A percentile compares a stretch with the other conserved stretches of the same genome.
These are phyloP conservation scores for Epizoanthus illoricatus DNA, from an alignment of 92 coral and sea anemone genomes.

Conservation along the genomic window DNA sequence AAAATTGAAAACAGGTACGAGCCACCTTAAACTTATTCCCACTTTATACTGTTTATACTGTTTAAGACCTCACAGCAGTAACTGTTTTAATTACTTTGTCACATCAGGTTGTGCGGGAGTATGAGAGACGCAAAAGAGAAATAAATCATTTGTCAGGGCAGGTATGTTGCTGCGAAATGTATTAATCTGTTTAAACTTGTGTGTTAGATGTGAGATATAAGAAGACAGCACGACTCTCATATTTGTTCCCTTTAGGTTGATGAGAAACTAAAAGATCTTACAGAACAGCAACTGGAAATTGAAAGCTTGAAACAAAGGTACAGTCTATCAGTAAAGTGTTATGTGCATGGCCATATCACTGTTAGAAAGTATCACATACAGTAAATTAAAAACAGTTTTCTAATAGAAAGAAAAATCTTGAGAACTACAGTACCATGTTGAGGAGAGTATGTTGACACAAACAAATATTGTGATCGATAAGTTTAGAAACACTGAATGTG, in stretches of 20 bases:
- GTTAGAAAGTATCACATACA: neutral
- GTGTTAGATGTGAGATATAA: neutral
- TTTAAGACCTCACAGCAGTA: neutral
- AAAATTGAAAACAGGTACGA: too few species aligned
- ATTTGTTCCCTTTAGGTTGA: conserved; percentile 43
- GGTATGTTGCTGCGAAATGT: conserved; percentile 34
- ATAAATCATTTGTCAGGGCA: conserved; percentile 54
- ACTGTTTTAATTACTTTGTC: neutral
- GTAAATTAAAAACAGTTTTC: too few species aligned
- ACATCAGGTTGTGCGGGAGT: conserved; percentile 81
- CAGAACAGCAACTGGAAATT: conserved; percentile 67
- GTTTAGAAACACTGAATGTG: too few species aligned
- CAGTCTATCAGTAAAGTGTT: neutral
- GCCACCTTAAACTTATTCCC: too few species aligned
- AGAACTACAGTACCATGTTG: too few species aligned
- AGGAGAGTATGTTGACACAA: too few species aligned
- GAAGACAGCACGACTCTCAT: neutral
- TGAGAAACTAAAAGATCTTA: conserved; percentile 57
- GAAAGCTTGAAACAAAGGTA: conserved; percentile 78
- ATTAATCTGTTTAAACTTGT: neutral
- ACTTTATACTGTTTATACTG: too few species aligned
- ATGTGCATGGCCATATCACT: neutral
- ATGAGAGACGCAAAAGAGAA: conserved; percentile 85
- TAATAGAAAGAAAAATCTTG: too few species aligned
- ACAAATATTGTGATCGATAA: too few species aligned